Evolutionary conservation across 2,888 invertebrate genomes (phyloP).

Genomic region (Carcina quercana): DNA sequence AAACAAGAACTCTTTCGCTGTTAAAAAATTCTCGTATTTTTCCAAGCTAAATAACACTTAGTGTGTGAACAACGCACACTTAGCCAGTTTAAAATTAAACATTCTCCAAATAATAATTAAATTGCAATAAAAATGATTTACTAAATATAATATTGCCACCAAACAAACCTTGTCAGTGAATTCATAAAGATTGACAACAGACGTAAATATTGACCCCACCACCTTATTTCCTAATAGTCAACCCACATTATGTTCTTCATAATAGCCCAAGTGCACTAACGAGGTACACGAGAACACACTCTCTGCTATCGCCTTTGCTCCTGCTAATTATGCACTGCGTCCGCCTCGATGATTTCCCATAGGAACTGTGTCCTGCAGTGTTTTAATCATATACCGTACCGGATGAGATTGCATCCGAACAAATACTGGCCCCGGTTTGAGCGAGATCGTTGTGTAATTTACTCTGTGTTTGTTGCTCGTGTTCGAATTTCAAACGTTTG

Average conservation of each 20-base stretch:
- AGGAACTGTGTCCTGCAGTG: conserved; percentile 58
- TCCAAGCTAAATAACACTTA: no score
- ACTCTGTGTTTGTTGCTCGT: conserved; percentile 48
- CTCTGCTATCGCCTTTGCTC: conserved; percentile 41
- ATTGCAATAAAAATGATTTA: background rate
- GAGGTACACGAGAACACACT: conserved; percentile 26
- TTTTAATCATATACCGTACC: conserved; percentile 69
- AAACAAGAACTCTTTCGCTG: no score
- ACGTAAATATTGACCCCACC: no score
- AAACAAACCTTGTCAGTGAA: no score
- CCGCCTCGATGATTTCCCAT: conserved; percentile 66
- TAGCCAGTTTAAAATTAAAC: no score
- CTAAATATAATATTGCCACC: no score
- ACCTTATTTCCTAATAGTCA: no score
- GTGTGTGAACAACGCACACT: no score
- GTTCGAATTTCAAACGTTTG: conserved; percentile 44
- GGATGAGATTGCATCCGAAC: conserved; percentile 67
- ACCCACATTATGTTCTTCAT: background rate
- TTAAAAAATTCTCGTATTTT: no score
- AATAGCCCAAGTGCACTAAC: no score
- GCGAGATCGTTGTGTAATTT: conserved; percentile 57
- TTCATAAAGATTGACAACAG: no score
- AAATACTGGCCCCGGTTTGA: conserved; percentile 43
- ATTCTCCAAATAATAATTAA: background rate
- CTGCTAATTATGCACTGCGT: conserved; percentile 70